Evolutionary conservation across 2,113 vertebrate genomes (phyloP).

Genomic region (Marmota flaviventris): DNA sequence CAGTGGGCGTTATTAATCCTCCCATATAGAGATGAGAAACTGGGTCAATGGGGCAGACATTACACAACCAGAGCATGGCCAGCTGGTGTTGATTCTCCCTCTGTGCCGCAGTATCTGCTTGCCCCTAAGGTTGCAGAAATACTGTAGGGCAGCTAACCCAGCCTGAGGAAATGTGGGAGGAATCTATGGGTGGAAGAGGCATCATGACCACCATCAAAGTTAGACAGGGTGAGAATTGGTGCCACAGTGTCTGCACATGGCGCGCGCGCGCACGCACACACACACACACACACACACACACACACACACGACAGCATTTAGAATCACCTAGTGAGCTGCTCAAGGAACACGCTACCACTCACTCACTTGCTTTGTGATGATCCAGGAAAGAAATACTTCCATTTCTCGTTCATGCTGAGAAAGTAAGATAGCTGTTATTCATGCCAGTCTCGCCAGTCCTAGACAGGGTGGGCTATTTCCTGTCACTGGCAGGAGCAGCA

Average conservation of each 20-base stretch:
- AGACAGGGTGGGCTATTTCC: not conserved
- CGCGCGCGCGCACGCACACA: no score
- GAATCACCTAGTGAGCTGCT: not conserved
- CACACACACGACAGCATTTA: not conserved
- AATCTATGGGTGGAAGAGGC: not conserved
- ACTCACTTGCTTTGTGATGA: not conserved
- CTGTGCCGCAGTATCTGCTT: not conserved
- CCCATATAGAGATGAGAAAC: not conserved
- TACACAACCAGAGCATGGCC: not conserved
- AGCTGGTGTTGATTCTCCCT: not conserved
- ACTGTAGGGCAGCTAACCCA: not conserved
- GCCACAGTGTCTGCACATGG: rapidly evolving
- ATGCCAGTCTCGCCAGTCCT: rapidly evolving
- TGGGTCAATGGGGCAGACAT: not conserved
- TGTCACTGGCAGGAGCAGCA: not conserved
- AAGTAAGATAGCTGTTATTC: not conserved
- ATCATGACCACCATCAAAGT: not conserved
- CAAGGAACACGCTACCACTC: not conserved
- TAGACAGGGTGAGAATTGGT: not conserved
- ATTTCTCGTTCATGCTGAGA: not conserved
- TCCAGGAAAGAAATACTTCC: not conserved
- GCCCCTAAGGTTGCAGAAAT: not conserved
- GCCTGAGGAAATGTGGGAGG: not conserved
- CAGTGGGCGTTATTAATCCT: not conserved
- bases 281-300: no score